A percentile compares a stretch with the other conserved stretches of the same genome.
Evolutionary conservation across 2,888 invertebrate genomes (phyloP).

Genomic region (Drosophila nr. fundita): DNA sequence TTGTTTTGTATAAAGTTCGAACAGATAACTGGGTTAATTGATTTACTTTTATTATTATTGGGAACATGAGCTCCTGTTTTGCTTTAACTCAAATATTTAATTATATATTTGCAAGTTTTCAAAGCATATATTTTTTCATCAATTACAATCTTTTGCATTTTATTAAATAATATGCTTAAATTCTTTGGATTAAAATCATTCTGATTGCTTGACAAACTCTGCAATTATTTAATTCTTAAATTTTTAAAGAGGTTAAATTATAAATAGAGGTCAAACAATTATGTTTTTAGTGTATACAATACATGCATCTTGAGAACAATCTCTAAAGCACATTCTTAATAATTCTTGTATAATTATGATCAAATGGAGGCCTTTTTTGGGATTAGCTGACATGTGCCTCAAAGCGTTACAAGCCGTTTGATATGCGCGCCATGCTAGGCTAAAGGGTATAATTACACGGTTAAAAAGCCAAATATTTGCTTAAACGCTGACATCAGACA

Average conservation of each 20-base stretch:
- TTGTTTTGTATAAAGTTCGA: neutral
- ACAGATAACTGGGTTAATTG: neutral
- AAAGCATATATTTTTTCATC: neutral
- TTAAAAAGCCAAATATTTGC: constrained; percentile 75
- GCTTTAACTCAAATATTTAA: neutral
- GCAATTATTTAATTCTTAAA: neutral
- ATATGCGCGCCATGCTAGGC: constrained; percentile 7
- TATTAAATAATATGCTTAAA: neutral
- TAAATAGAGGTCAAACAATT: neutral
- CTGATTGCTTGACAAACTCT: neutral
- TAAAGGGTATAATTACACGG: constrained; percentile 71
- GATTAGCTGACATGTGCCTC: neutral
- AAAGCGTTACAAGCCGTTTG: constrained; percentile 27
- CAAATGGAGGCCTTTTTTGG: neutral
- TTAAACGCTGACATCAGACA: constrained; percentile 75
- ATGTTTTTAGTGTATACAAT: neutral
- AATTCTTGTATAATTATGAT: neutral
- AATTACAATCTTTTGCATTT: neutral
- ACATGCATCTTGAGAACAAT: neutral
- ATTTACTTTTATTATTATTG: neutral
- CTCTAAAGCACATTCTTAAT: neutral
- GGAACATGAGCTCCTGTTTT: neutral
- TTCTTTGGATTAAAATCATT: neutral
- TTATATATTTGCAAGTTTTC: neutral
- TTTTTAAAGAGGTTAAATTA: neutral